phyloP scores from a whole-genome alignment of 2,113 vertebrate species.

The Myotis davidii region DNA sequence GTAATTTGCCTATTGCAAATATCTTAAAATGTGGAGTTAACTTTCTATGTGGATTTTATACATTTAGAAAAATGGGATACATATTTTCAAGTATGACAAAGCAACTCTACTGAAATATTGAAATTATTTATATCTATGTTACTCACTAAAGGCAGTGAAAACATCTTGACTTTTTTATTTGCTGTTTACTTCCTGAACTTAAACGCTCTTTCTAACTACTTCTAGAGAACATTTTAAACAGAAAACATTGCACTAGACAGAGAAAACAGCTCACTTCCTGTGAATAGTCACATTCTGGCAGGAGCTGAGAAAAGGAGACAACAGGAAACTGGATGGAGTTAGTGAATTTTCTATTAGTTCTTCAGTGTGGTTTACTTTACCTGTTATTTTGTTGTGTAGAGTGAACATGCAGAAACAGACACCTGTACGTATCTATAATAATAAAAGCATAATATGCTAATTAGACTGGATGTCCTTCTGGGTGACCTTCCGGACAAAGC shows the following conservation, averaged over 20 bases:
- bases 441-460: no score
- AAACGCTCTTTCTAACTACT: neutral
- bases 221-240: neutral
- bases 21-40: neutral
- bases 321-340: rapidly evolving
- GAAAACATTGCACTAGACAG: neutral
- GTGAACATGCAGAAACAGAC: neutral
- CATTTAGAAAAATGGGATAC: neutral
- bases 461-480: no score
- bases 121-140: neutral
- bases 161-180: neutral
- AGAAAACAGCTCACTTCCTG: neutral
- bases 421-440: neutral
- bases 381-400: neutral
- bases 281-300: neutral
- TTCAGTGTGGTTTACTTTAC: neutral
- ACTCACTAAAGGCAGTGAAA: neutral
- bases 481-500: no score
- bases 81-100: neutral
- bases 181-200: neutral
- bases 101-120: neutral
- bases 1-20: neutral
- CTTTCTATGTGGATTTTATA: neutral
- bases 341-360: neutral
- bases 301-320: neutral